Conservation (phyloP, 2,888 invertebrate genomes). For the Agrotis ipsilon region DNA sequence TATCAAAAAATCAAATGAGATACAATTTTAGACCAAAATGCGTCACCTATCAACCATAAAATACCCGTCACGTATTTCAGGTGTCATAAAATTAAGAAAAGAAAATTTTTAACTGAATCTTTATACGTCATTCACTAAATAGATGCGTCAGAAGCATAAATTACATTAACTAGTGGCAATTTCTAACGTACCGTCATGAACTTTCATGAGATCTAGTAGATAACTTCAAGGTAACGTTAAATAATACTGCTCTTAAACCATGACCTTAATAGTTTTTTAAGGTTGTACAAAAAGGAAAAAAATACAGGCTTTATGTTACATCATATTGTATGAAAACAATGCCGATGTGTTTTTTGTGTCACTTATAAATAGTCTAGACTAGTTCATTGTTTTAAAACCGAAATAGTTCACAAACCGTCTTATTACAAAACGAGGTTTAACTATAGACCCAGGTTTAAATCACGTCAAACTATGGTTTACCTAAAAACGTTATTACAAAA, state of each 20-base stretch:
- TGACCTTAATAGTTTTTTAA: slow-evolving; percentile 23
- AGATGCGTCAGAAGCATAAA: slow-evolving; percentile 21
- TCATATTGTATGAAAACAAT: slow-evolving; percentile 24
- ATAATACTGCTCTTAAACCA: slow-evolving; percentile 21
- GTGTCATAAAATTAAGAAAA: not conserved
- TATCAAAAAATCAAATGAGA: not conserved
- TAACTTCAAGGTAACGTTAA: slow-evolving; percentile 36
- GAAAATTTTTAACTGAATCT: not conserved
- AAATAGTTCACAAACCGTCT: slow-evolving; percentile 22
- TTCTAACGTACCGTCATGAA: slow-evolving; percentile 20
- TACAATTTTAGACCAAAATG: not conserved
- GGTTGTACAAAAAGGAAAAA: not conserved
- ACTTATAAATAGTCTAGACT: slow-evolving; percentile 10
- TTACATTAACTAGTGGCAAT: slow-evolving; percentile 8
- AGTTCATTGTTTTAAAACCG: slow-evolving; percentile 21
- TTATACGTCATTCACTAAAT: slow-evolving; percentile 5
- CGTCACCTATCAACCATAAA: not conserved
- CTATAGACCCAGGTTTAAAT: no score
- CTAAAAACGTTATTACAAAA: no score
- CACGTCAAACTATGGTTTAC: no score
- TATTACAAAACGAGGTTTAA: no score
- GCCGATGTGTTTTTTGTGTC: not conserved
- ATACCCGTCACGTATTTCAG: not conserved
- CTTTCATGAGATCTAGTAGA: slow-evolving; percentile 41
- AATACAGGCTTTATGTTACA: slow-evolving; percentile 5